Percentiles rank a stretch among this genome's conserved stretches.
phyloP scores from a whole-genome alignment of 2,888 invertebrate genomes.

The Cosmia pyralina region DNA sequence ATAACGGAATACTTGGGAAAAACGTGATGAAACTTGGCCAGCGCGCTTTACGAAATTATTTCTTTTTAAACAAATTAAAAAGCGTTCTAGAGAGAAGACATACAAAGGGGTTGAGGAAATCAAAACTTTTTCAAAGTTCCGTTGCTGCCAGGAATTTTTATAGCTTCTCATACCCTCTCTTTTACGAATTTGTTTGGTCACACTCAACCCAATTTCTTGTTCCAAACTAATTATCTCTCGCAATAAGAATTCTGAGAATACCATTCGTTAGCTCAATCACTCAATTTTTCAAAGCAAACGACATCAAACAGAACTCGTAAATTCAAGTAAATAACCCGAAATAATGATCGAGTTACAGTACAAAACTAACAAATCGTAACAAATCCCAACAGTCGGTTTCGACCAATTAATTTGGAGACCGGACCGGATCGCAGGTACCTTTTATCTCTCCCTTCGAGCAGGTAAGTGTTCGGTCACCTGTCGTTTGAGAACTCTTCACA shows the following conservation, averaged over 20 bases:
- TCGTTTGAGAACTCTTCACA: conserved; percentile 72
- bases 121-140: conserved; percentile 56
- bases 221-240: conserved; percentile 32
- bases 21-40: conserved; percentile 1
- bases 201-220: conserved; percentile 31
- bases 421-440: conserved; percentile 84
- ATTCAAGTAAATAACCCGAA: conserved; percentile 57
- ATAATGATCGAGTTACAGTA: conserved; percentile 69
- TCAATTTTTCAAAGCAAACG: conserved; percentile 18
- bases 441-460: conserved; percentile 78
- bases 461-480: conserved; percentile 86
- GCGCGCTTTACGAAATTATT: background rate
- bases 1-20: background rate
- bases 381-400: conserved; percentile 73
- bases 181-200: conserved; percentile 30
- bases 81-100: conserved; percentile 35
- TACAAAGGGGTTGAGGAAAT: conserved; percentile 55
- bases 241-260: background rate
- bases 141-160: conserved; percentile 47
- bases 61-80: conserved; percentile 38
- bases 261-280: background rate
- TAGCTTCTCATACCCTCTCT: conserved; percentile 45
- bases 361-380: conserved; percentile 70
- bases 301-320: conserved; percentile 41
- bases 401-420: conserved; percentile 81